Conservation (phyloP, 1,140 invertebrate species). For the Atta texana region DNA sequence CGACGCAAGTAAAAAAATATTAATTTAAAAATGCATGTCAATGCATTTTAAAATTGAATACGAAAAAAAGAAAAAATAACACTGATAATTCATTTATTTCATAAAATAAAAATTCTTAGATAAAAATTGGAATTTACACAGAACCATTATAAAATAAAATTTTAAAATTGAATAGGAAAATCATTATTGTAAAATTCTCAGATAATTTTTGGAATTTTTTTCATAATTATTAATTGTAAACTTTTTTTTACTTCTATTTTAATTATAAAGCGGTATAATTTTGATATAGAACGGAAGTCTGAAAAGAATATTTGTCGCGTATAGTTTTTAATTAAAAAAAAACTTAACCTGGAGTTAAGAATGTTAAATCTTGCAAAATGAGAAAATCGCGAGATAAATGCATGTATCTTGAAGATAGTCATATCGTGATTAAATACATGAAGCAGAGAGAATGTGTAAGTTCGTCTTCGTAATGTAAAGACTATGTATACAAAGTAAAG, state of each 20-base stretch:
- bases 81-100: not conserved
- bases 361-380: not conserved
- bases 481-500: slow-evolving; percentile 45
- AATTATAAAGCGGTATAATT: not conserved
- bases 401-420: not conserved
- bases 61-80: not conserved
- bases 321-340: slow-evolving; percentile 3
- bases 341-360: not conserved
- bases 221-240: not conserved
- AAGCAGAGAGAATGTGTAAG: not conserved
- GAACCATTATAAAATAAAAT: too few relatives aligned
- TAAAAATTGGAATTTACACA: not conserved
- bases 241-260: not conserved
- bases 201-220: not conserved
- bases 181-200: not conserved
- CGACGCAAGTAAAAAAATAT: not conserved
- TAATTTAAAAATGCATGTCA: slow-evolving; percentile 8
- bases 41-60: slow-evolving; percentile 14
- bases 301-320: not conserved
- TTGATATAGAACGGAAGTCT: not conserved
- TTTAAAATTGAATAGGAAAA: not conserved
- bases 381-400: not conserved
- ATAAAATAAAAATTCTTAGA: not conserved
- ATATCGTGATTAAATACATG: slow-evolving; percentile 4
- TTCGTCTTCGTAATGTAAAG: slow-evolving; percentile 43